These are phyloP conservation scores for Molossus molossus DNA, from an alignment of 2,797 vertebrate genomes.

Conservation along the genomic window DNA sequence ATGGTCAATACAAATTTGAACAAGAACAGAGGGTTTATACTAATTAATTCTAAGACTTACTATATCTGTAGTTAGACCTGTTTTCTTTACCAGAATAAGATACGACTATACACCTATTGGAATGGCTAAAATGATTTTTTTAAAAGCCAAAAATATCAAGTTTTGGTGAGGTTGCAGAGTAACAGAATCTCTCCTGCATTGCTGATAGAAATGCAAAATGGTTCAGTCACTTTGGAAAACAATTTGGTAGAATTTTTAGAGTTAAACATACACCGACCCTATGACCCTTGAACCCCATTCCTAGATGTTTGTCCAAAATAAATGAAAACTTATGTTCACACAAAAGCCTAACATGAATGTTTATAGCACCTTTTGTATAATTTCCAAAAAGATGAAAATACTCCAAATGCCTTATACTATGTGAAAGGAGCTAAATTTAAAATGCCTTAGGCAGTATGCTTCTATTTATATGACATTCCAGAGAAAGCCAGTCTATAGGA, in stretches of 20 bases:
- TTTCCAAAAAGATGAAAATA: neutral
- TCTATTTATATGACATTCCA: neutral
- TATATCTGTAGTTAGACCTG: neutral
- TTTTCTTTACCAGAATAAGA: neutral
- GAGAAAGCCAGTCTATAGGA: no score
- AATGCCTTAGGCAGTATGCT: neutral
- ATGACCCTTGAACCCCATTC: neutral
- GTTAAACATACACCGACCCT: neutral
- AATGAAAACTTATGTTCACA: neutral
- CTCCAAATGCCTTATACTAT: neutral
- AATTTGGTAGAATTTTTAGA: neutral
- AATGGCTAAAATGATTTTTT: neutral
- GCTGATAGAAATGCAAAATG: neutral
- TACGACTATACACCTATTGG: neutral
- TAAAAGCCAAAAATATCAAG: neutral
- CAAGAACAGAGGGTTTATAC: neutral
- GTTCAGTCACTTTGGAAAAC: neutral
- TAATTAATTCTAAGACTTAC: neutral
- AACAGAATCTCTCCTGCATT: neutral
- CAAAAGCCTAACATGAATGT: neutral
- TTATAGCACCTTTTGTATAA: neutral
- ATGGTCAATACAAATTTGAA: neutral
- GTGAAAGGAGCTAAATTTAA: neutral
- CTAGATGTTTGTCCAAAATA: neutral
- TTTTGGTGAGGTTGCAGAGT: neutral